Conservation (phyloP, 2,797 vertebrate genomes). For the Melanotaenia nigrans region DNA sequence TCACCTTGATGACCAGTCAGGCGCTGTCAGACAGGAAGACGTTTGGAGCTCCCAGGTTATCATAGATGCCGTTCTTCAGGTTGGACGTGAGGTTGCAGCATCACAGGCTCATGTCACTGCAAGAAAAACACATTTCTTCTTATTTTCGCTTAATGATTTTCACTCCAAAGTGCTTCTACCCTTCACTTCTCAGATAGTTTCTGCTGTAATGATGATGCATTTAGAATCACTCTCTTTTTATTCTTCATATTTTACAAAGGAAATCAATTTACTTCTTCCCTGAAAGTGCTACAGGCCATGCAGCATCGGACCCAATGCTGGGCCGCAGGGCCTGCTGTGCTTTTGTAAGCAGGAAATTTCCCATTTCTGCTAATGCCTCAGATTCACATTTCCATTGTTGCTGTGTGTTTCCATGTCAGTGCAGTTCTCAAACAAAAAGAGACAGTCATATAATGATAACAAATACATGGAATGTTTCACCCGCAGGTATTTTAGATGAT, state of each 20-base stretch:
- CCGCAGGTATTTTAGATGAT: too few relatives aligned
- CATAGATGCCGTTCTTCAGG: background rate
- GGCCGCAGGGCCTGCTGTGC: background rate
- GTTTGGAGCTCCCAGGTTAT: conserved; percentile 3
- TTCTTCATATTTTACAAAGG: background rate
- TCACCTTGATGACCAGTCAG: conserved; percentile 7
- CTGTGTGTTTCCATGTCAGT: background rate
- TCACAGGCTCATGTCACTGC: background rate
- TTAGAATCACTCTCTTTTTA: background rate
- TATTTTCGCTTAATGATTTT: background rate
- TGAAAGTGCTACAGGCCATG: background rate
- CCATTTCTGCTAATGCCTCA: background rate
- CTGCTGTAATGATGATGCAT: conserved; percentile 14
- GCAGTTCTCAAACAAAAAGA: background rate
- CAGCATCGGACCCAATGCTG: background rate
- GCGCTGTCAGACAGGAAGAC: conserved; percentile 4
- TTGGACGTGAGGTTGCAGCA: background rate
- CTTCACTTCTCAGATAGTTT: background rate
- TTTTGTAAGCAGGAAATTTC: background rate
- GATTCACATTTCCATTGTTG: background rate
- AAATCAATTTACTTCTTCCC: background rate
- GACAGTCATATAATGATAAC: background rate
- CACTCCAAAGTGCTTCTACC: conserved; percentile 4
- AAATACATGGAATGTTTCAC: background rate
- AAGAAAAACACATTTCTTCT: background rate